Conservation (phyloP, 2,797 vertebrate species). For the Gambelia wislizenii region DNA sequence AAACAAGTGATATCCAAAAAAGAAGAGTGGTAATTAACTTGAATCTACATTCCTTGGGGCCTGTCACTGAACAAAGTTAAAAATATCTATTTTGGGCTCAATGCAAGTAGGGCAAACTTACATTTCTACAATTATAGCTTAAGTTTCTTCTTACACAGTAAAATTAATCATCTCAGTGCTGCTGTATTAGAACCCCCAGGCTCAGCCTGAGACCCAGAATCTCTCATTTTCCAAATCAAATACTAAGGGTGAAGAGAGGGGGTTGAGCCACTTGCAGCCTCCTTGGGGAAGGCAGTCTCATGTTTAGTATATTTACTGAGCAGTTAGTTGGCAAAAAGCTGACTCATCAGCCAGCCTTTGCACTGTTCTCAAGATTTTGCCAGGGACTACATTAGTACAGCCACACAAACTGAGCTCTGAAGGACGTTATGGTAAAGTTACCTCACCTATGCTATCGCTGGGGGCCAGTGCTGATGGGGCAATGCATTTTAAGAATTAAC, state of each 20-base stretch:
- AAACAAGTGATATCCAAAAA: constrained; percentile 6
- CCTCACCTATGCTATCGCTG: not conserved
- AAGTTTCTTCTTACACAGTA: constrained; percentile 4
- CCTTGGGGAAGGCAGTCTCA: not conserved
- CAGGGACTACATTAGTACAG: not conserved
- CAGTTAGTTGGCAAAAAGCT: constrained; percentile 19
- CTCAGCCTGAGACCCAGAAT: not conserved
- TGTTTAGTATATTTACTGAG: constrained; percentile 12
- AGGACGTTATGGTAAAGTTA: not conserved
- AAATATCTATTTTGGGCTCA: constrained; percentile 6
- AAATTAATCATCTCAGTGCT: constrained; percentile 1
- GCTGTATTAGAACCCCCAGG: constrained; percentile 1
- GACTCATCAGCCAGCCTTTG: not conserved
- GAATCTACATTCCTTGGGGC: not conserved
- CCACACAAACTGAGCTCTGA: not conserved
- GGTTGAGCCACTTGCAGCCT: not conserved
- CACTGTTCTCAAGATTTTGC: not conserved
- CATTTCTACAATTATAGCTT: constrained; percentile 11
- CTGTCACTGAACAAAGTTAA: constrained; percentile 8
- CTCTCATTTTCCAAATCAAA: constrained; percentile 31
- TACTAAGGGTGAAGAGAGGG: not conserved
- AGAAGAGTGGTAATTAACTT: constrained; percentile 11
- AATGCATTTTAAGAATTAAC: constrained; percentile 17
- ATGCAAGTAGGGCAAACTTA: constrained; percentile 29
- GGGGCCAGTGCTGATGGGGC: not conserved